These are phyloP conservation scores for Pantala flavescens DNA, from an alignment of 1,140 invertebrate species.

Conservation along the genomic window DNA sequence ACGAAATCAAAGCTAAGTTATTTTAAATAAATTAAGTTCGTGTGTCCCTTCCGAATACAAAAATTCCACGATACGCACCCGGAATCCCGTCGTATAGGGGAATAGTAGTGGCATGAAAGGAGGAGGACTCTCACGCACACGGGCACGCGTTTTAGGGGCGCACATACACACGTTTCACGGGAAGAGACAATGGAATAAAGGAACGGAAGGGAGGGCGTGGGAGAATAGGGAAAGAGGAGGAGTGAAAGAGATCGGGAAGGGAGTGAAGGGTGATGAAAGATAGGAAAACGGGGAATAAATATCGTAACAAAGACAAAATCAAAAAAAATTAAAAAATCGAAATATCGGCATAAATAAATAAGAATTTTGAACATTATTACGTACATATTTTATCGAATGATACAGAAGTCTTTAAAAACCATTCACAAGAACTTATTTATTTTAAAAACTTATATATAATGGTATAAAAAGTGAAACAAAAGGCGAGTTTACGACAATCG, in stretches of 20 bases:
- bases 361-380: too few species aligned
- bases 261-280: neutral
- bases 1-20: neutral
- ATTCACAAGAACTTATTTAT: too few species aligned
- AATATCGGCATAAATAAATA: too few species aligned
- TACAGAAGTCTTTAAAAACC: too few species aligned
- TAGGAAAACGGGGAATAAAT: neutral
- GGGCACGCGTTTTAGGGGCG: neutral
- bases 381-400: too few species aligned
- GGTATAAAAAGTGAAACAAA: too few species aligned
- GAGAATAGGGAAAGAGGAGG: neutral
- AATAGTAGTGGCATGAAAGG: neutral
- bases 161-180: neutral
- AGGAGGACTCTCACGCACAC: neutral
- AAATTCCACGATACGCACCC: neutral
- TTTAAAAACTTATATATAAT: too few species aligned
- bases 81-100: neutral
- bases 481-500: too few species aligned
- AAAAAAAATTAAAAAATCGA: neutral
- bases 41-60: conserved; percentile 1
- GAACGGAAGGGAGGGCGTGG: neutral
- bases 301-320: neutral
- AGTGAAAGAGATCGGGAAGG: neutral
- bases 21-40: conserved; percentile 8
- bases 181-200: conserved; percentile 1